Percentiles rank a stretch among this genome's conserved stretches.
Conservation (phyloP, 2,888 invertebrate species). For the Rhingia campestris region DNA sequence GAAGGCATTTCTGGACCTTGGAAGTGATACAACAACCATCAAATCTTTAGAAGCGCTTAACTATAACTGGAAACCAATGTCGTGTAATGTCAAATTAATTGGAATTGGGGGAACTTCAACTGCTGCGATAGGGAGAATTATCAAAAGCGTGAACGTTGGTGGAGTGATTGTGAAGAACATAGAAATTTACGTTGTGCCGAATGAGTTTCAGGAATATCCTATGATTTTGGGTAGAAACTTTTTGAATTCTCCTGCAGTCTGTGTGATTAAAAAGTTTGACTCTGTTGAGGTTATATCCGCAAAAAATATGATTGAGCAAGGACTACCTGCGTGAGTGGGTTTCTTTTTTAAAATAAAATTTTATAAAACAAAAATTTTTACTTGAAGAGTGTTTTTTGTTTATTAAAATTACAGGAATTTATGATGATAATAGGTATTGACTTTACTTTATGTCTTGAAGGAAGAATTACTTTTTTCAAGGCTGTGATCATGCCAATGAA, state of each 20-base stretch:
- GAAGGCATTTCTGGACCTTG: not conserved
- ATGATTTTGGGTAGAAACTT: constrained; percentile 6
- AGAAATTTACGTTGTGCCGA: not conserved
- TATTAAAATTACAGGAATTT: not conserved
- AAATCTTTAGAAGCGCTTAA: not conserved
- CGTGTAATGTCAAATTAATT: not conserved
- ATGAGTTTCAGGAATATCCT: not conserved
- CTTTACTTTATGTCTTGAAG: no score
- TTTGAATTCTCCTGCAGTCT: not conserved
- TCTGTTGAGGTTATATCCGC: not conserved
- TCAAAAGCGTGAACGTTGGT: not conserved
- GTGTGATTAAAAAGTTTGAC: not conserved
- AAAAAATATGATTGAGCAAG: not conserved
- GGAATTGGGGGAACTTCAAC: not conserved
- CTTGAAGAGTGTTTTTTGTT: not conserved
- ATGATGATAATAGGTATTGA: no score
- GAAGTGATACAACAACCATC: constrained; percentile 1
- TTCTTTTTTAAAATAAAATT: not conserved
- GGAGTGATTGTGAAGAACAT: not conserved
- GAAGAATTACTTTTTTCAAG: no score
- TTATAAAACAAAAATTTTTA: not conserved
- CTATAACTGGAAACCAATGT: not conserved
- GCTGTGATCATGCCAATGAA: no score
- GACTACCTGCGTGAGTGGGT: not conserved
- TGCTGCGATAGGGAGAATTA: not conserved